Conservation (phyloP, 2,888 invertebrate genomes). For the Hyposoter dolosus region DNA sequence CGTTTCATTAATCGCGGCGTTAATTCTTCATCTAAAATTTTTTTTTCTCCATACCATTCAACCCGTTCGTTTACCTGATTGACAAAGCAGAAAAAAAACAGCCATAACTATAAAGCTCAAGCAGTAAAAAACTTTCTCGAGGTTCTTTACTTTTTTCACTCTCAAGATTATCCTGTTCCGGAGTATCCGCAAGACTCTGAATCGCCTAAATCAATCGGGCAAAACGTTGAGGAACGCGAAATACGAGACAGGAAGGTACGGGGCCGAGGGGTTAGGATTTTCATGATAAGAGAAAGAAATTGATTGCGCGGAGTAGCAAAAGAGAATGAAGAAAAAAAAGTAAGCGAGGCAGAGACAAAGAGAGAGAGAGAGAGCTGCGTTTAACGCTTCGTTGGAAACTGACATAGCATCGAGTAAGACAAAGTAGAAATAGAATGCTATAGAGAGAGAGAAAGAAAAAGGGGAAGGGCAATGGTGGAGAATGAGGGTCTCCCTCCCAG, state of each 20-base stretch:
- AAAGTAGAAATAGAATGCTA: slow-evolving; percentile 44
- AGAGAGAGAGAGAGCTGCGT: slow-evolving; percentile 51
- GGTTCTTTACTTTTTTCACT: slow-evolving; percentile 41
- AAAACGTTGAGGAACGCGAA: slow-evolving; percentile 59
- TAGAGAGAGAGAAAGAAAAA: slow-evolving; percentile 20
- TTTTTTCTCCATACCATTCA: not conserved
- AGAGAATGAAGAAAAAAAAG: slow-evolving; percentile 28
- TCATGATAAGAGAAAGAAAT: slow-evolving; percentile 66
- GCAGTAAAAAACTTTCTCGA: slow-evolving; percentile 7
- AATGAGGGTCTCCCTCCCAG: slow-evolving; percentile 1
- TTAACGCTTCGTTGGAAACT: slow-evolving; percentile 63
- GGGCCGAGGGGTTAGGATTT: slow-evolving; percentile 25
- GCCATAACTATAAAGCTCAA: slow-evolving; percentile 10
- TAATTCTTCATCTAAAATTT: not conserved
- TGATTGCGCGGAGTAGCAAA: slow-evolving; percentile 55
- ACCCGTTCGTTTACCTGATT: slow-evolving; percentile 1
- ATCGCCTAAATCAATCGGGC: slow-evolving; percentile 62
- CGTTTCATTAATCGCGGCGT: not conserved
- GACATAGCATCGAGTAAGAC: slow-evolving; percentile 30
- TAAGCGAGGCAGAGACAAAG: not conserved
- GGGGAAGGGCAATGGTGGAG: slow-evolving; percentile 21
- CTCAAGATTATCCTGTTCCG: slow-evolving; percentile 34
- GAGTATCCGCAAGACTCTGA: slow-evolving; percentile 10
- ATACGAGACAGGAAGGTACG: slow-evolving; percentile 51
- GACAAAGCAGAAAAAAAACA: slow-evolving; percentile 12